Conservation (phyloP, 2,797 vertebrate genomes). For the Poecilia gillii region DNA sequence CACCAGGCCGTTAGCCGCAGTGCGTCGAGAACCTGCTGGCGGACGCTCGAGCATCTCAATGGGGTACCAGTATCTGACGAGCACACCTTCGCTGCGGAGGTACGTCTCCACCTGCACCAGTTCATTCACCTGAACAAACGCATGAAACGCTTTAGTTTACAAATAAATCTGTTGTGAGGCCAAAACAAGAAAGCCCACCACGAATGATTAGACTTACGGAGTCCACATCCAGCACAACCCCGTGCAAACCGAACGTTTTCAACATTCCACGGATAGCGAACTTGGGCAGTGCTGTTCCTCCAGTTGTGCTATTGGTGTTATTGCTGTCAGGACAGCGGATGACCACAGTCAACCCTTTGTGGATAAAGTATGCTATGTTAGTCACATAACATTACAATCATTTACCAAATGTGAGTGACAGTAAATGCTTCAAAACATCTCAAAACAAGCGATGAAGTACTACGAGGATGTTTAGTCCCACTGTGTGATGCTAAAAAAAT, state of each 20-base stretch:
- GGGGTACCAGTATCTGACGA: slow-evolving; percentile 98
- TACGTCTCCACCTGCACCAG: slow-evolving; percentile 98
- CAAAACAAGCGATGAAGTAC: background rate
- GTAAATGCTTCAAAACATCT: background rate
- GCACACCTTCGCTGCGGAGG: slow-evolving; percentile 94
- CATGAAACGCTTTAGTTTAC: slow-evolving; percentile 12
- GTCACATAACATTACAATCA: background rate
- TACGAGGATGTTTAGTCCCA: background rate
- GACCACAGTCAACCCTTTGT: slow-evolving; percentile 92
- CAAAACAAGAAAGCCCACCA: background rate
- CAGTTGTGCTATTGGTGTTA: slow-evolving; percentile 89
- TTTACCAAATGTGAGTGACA: background rate
- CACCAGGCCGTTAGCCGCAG: slow-evolving; percentile 94
- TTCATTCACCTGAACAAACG: slow-evolving; percentile 88
- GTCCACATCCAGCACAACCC: slow-evolving; percentile 96
- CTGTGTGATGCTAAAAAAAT: background rate
- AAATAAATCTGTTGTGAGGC: background rate
- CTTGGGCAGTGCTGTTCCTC: slow-evolving; percentile 94
- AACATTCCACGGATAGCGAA: slow-evolving; percentile 98
- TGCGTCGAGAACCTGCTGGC: slow-evolving; percentile 93
- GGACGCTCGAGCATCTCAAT: slow-evolving; percentile 98
- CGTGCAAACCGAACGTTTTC: slow-evolving; percentile 96
- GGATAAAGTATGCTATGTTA: slow-evolving; percentile 1
- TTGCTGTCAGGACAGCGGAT: slow-evolving; percentile 96
- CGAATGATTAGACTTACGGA: slow-evolving; percentile 82